Evolutionary conservation across 2,888 invertebrate genomes (phyloP), one percentile per base, ranked within the genome.

Genomic region (Cephus pygmeus): DNA sequence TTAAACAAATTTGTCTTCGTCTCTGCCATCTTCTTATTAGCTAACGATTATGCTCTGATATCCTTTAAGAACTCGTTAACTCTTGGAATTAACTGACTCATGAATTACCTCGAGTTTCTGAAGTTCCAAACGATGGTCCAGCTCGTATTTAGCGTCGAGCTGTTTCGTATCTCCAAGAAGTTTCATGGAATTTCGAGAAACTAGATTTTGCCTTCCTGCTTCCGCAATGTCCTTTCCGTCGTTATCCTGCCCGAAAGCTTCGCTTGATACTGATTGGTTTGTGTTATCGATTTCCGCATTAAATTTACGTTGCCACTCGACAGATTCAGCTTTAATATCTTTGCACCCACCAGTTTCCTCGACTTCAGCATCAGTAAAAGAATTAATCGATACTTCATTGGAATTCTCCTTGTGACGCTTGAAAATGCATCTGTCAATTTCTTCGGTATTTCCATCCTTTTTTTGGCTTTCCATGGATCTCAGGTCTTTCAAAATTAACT

Each of bases 41-140:
- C 56, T 23, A 2, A 56, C 9, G 56, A 56, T 23, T 56, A 56
- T 56, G 2, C 1, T 23, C 9, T 9, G 23, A 9, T 56, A 23
- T 56, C 23, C 15, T 23, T 23, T 9, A 56, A 23, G 23, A 23
- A 56, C 56, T 2, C 56, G 23, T 23, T 23, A 56, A 23, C 1
- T 56, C 9, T 23, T 23, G 1, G 9, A 2, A 56, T 9, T 56
- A 56, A 56, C 23, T 23, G 23, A 56, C 9, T 56, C 9, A 1
- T 9, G 34, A 76, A 77, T 31, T 78, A 85, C 86, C 79, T 86
- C 86, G 69, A 86, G 77, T 36, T 80, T 81, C 23, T 82, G 84
- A 56, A 86, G 79, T 31, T 83, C 79, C 69, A 84, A 69, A 40
- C 79, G 77, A 71, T 85, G 84, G 40, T 76, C 81, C 75, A 84